Conservation (phyloP, 2,113 vertebrate species). For the Istiophorus platypterus region DNA sequence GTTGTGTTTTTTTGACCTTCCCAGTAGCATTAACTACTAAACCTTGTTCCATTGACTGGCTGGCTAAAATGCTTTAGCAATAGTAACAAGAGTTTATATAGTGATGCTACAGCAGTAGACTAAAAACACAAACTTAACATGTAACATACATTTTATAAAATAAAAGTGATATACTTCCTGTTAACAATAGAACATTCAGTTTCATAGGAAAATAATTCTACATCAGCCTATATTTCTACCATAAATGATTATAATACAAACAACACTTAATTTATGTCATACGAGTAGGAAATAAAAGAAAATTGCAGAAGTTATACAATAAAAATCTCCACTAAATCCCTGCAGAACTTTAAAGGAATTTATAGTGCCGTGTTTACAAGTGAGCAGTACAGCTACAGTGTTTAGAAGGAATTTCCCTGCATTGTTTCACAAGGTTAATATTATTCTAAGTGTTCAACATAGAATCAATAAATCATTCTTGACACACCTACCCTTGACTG, state of each 20-base stretch:
- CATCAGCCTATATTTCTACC: no score
- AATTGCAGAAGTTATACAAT: no score
- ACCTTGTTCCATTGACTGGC: not conserved
- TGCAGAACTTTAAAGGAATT: not conserved
- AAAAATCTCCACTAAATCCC: not conserved
- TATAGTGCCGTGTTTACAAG: not conserved
- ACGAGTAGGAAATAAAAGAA: no score
- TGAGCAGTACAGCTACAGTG: no score
- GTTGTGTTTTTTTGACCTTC: not conserved
- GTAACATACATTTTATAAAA: no score
- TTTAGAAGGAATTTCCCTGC: not conserved
- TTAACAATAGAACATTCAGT: no score
- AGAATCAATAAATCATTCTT: slow-evolving; percentile 5
- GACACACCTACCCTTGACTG: not conserved
- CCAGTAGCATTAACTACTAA: not conserved
- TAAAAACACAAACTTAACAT: not conserved
- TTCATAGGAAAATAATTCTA: no score
- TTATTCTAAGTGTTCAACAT: slow-evolving; percentile 4
- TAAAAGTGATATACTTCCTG: no score
- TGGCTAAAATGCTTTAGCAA: not conserved
- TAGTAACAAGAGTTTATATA: not conserved
- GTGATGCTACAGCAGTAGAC: not conserved
- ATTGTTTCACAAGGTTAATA: not conserved
- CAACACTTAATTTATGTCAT: no score
- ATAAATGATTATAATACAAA: no score